A percentile compares a stretch with the other conserved stretches of the same genome.
phyloP scores from a whole-genome alignment of 2,113 vertebrate genomes.

The Morone saxatilis region DNA sequence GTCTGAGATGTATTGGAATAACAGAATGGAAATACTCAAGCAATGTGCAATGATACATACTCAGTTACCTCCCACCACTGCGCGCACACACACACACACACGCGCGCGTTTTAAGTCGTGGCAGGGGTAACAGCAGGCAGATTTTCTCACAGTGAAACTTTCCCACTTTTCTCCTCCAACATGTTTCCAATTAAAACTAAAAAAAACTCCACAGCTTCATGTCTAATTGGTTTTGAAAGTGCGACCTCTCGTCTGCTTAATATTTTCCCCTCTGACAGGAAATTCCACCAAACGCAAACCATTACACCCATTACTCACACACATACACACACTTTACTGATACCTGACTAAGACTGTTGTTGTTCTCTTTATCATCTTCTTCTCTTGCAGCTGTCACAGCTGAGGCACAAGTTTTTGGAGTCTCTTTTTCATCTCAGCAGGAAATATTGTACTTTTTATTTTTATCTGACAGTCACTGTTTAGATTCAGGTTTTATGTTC shows the following conservation, averaged over 20 bases:
- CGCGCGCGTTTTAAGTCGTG: not conserved
- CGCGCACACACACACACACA: not conserved
- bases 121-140: not conserved
- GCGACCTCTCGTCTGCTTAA: constrained; percentile 71
- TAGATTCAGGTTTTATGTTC: not conserved
- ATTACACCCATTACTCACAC: constrained; percentile 63
- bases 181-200: constrained; percentile 79
- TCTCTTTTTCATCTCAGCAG: not conserved
- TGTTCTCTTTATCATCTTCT: not conserved
- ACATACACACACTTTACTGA: not conserved
- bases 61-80: not conserved
- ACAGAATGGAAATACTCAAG: no score
- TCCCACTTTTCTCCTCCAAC: constrained; percentile 44
- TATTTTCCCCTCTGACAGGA: constrained; percentile 76
- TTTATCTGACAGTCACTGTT: not conserved
- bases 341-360: not conserved
- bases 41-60: not conserved
- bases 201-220: constrained; percentile 37
- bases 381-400: not conserved
- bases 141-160: constrained; percentile 70
- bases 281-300: constrained; percentile 75
- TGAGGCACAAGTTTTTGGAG: not conserved
- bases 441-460: not conserved
- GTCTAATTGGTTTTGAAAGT: constrained; percentile 81
- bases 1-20: no score